A percentile compares a stretch with the other conserved stretches of the same genome.
Conservation (phyloP, 2,888 invertebrate species). For the Hypomecis atomaria region DNA sequence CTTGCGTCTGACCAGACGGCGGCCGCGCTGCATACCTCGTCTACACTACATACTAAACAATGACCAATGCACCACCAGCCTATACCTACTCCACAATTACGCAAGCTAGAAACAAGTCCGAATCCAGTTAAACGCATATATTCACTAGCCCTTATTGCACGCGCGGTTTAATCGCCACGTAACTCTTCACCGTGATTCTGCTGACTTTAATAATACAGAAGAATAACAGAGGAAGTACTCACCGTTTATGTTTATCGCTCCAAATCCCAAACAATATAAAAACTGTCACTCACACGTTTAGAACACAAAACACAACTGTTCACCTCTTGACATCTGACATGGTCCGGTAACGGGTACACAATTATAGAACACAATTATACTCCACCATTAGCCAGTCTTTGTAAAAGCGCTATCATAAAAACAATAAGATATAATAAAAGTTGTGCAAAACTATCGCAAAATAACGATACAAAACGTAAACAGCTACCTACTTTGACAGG, state of each 20-base stretch:
- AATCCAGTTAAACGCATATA: conserved; percentile 43
- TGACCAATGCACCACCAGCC: conserved; percentile 42
- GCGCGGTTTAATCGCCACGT: conserved; percentile 46
- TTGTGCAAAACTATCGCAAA: conserved; percentile 81
- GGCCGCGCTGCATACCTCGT: conserved; percentile 49
- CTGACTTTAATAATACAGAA: conserved; percentile 38
- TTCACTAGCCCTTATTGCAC: conserved; percentile 40
- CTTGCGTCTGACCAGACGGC: conserved; percentile 46
- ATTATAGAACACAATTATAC: conserved; percentile 67
- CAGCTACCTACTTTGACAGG: conserved; percentile 83
- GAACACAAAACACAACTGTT: conserved; percentile 78
- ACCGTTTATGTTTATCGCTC: conserved; percentile 79
- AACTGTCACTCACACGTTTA: conserved; percentile 79
- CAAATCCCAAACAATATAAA: conserved; percentile 82
- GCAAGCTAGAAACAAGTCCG: conserved; percentile 55
- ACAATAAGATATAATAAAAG: conserved; percentile 79
- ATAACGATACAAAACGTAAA: conserved; percentile 83
- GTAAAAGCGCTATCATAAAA: conserved; percentile 76
- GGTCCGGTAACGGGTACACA: conserved; percentile 59
- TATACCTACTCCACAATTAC: conserved; percentile 57
- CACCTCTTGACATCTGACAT: conserved; percentile 85
- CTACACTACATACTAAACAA: conserved; percentile 42
- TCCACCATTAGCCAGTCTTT: conserved; percentile 65
- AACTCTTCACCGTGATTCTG: conserved; percentile 41
- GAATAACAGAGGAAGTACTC: conserved; percentile 67